These are phyloP conservation scores for Cryptocheilus praepositus DNA, from an alignment of 2,888 invertebrate genomes.

Conservation along the genomic window DNA sequence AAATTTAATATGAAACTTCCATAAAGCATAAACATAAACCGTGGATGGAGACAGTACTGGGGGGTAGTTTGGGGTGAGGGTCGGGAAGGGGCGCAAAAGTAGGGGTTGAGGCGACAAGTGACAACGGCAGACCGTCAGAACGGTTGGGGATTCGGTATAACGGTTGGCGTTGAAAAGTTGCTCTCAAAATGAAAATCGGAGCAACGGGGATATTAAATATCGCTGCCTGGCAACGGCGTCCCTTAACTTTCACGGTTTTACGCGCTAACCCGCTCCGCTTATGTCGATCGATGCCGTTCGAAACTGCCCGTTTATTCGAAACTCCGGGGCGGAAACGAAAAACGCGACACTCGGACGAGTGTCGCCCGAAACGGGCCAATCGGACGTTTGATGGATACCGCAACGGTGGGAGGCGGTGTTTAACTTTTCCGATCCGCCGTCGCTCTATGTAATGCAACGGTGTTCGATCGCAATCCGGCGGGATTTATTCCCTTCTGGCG, in stretches of 20 bases:
- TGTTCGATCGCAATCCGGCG: no score
- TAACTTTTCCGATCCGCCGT: no score
- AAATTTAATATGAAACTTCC: slow-evolving; percentile 71
- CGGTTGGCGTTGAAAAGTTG: slow-evolving; percentile 48
- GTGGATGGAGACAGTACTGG: slow-evolving; percentile 20
- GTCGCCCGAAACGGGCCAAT: no score
- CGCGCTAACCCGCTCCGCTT: neutral
- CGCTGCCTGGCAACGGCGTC: slow-evolving; percentile 11
- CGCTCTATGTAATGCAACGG: no score
- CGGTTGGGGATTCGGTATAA: slow-evolving; percentile 16
- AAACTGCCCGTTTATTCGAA: no score
- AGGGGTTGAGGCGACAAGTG: slow-evolving; percentile 49
- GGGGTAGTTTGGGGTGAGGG: slow-evolving; percentile 6
- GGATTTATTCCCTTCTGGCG: no score
- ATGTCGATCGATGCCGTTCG: no score
- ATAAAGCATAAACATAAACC: slow-evolving; percentile 66
- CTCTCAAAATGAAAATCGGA: slow-evolving; percentile 56
- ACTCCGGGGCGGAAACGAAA: no score
- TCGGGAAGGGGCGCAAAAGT: slow-evolving; percentile 16
- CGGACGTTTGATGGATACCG: no score
- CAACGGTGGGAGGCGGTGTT: no score
- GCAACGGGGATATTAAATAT: slow-evolving; percentile 47
- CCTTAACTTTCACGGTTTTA: slow-evolving; percentile 12
- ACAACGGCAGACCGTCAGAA: slow-evolving; percentile 49
- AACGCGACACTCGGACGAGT: no score